Conservation (phyloP, 2,888 invertebrate genomes). For the Stramonita haemastoma region DNA sequence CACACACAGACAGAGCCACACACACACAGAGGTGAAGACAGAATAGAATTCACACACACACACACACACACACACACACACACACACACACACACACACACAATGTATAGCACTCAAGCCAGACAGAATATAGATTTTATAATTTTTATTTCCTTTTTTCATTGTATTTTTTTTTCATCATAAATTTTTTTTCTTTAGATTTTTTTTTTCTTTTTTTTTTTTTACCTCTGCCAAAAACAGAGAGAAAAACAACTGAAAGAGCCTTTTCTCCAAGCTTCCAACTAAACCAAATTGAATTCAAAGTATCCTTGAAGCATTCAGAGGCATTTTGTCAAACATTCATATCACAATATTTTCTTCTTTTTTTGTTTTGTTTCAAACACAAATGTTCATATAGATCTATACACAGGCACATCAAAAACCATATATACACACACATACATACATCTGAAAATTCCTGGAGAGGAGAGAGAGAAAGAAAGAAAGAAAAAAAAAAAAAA, state of each 20-base stretch:
- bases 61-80: constrained; percentile 15
- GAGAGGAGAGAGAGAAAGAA: too few relatives aligned
- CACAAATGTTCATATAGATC: neutral
- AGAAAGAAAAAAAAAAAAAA: neutral
- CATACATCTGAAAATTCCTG: too few relatives aligned
- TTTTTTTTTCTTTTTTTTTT: neutral
- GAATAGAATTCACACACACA: neutral
- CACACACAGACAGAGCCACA: too few relatives aligned
- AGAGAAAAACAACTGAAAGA: constrained; percentile 33
- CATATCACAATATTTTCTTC: neutral
- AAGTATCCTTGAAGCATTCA: neutral
- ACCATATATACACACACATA: neutral
- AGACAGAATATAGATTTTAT: neutral
- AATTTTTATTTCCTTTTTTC: constrained; percentile 25
- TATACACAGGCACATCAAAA: neutral
- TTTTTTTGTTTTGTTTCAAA: neutral
- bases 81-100: too few relatives aligned
- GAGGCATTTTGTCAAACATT: neutral
- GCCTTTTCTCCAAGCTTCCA: constrained; percentile 16
- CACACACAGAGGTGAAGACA: neutral
- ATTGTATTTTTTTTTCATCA: neutral
- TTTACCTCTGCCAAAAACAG: constrained; percentile 37
- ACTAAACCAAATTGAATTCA: constrained; percentile 33
- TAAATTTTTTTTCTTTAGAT: neutral
- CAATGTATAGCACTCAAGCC: too few relatives aligned